phyloP scores from a whole-genome alignment of 1,140 invertebrate genomes.

The Drosophila novamexicana region DNA sequence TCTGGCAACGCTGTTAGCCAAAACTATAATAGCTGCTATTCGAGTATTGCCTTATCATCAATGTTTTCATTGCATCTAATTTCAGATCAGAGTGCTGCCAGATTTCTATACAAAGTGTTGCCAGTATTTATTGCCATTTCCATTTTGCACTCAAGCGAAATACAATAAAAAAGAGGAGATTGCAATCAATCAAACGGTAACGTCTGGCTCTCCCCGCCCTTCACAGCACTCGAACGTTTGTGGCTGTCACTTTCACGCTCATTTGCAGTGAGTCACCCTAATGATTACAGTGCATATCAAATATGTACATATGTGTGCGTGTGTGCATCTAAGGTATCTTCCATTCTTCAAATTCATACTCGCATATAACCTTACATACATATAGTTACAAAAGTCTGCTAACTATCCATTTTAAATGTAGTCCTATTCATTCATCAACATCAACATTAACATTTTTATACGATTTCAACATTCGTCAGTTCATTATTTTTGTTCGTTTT shows the following conservation, averaged over 20 bases:
- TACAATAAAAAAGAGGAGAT: background rate
- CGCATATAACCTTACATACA: background rate
- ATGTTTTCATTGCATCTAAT: background rate
- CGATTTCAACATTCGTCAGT: conserved; percentile 36
- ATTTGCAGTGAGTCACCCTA: conserved; percentile 44
- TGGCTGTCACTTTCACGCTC: conserved; percentile 48
- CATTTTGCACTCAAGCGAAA: background rate
- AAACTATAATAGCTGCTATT: too few relatives aligned
- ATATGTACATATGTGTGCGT: background rate
- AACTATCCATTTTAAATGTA: conserved; percentile 5
- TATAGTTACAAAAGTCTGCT: too few relatives aligned
- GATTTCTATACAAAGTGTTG: background rate
- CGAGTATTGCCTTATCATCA: background rate
- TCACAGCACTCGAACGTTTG: conserved; percentile 8
- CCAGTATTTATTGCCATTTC: conserved; percentile 1
- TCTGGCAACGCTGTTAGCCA: too few relatives aligned
- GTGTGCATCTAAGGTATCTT: background rate
- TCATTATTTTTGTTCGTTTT: conserved; percentile 16
- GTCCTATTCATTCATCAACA: conserved; percentile 17
- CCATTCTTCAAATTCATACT: too few relatives aligned
- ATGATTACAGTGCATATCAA: conserved; percentile 5
- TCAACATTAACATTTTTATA: conserved; percentile 8
- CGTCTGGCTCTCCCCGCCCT: conserved; percentile 3
- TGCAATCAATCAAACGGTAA: conserved; percentile 29
- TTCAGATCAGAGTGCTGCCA: background rate